These are phyloP conservation scores for Zygaena filipendulae DNA, from an alignment of 2,888 invertebrate genomes.

Conservation along the genomic window DNA sequence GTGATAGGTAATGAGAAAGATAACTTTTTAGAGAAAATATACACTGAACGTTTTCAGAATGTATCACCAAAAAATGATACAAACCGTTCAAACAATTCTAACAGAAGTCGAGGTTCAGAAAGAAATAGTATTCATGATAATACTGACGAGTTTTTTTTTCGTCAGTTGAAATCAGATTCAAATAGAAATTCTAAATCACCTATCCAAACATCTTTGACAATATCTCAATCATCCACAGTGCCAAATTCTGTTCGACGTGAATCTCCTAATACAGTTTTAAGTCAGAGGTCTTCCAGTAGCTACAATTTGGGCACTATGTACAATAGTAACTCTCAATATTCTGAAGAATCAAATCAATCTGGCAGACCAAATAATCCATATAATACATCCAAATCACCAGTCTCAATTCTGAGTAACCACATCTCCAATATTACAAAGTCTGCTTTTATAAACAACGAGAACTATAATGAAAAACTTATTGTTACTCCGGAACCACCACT, in stretches of 20 bases:
- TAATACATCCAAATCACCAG: slow-evolving; percentile 31
- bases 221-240: slow-evolving; percentile 16
- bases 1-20: slow-evolving; percentile 29
- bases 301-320: too few species aligned
- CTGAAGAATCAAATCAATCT: too few species aligned
- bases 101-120: slow-evolving; percentile 17
- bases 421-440: slow-evolving; percentile 29
- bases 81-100: slow-evolving; percentile 25
- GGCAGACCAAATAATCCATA: slow-evolving; percentile 18
- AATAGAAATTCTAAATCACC: slow-evolving; percentile 28
- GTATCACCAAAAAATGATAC: slow-evolving; percentile 29
- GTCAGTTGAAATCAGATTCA: slow-evolving; percentile 27
- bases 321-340: too few species aligned
- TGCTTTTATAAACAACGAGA: slow-evolving; percentile 32
- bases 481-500: slow-evolving; percentile 41
- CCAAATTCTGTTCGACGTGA: slow-evolving; percentile 22
- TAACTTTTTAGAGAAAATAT: slow-evolving; percentile 49
- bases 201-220: slow-evolving; percentile 20
- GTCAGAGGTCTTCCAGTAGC: slow-evolving; percentile 20
- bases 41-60: slow-evolving; percentile 43
- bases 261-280: slow-evolving; percentile 30
- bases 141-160: slow-evolving; percentile 34
- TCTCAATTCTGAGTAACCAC: slow-evolving; percentile 30
- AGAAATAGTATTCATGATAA: slow-evolving; percentile 19
- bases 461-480: slow-evolving; percentile 28